Percentiles rank a stretch among this genome's conserved stretches.
These are phyloP conservation scores for Caloenas nicobarica DNA, from an alignment of 2,113 vertebrate genomes.

Conservation along the genomic window DNA sequence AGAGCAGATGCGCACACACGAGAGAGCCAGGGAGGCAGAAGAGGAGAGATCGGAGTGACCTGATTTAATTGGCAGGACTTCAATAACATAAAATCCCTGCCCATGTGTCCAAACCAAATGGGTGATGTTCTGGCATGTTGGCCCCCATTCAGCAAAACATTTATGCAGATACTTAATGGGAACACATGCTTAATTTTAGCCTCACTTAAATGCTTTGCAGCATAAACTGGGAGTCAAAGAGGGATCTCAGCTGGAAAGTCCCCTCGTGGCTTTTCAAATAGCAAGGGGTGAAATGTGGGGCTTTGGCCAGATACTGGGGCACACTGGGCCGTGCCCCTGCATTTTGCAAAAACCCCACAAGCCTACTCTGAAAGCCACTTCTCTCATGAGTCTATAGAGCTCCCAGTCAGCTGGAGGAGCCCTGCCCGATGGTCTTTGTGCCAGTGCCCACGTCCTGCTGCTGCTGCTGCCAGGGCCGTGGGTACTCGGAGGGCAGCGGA, in stretches of 20 bases:
- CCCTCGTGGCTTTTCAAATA: neutral
- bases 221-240: neutral
- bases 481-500: neutral
- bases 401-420: neutral
- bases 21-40: neutral
- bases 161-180: neutral
- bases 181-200: neutral
- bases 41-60: conserved; percentile 37
- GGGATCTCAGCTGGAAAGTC: neutral
- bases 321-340: neutral
- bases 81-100: conserved; percentile 17
- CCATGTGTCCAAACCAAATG: conserved; percentile 24
- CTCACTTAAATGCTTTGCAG: neutral
- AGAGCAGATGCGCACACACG: neutral
- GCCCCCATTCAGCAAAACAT: conserved; percentile 10
- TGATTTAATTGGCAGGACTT: conserved; percentile 62
- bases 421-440: neutral
- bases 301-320: neutral
- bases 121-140: conserved; percentile 26
- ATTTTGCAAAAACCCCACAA: neutral
- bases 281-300: neutral
- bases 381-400: accelerated
- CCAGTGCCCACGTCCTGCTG: accelerated
- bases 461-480: neutral
- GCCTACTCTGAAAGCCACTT: neutral